Evolutionary conservation across 2,113 vertebrate species (phyloP), one percentile per base, ranked within the genome.

Genomic region (Coregonus clupeaformis): DNA sequence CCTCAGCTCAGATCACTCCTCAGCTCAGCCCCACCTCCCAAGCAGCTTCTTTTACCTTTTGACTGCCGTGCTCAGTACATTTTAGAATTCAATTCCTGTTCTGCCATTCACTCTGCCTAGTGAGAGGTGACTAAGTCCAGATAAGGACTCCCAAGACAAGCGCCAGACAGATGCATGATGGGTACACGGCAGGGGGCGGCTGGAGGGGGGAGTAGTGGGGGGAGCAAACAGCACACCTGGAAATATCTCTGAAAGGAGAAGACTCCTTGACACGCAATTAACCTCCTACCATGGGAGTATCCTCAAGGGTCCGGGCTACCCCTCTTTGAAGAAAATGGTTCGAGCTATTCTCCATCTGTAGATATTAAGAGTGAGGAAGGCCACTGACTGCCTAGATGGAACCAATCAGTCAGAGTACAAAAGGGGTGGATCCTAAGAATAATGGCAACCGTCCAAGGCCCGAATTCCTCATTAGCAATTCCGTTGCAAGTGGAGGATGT

Each of bases 381-480:
- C 71, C 16, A 45, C 20, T 59, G 42, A 45, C 18, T 64, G 68
- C 71, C 70, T 72, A 24, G 77, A 49, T 63, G 68, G 62, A 72
- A 71, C 25, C 64, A 75, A 77, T 76, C 77, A 74, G 59, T 68
- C 64, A 3, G 20, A 83, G 63, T 70, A 45, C 20, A 85, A 55
- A 20, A 78, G 27, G 45, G 59, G 32, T 57, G 49, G 32, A 77
- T 79, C 20, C 20, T 18, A 59, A 77, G 79, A 77, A 69, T 74
- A 80, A 84, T 78, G 71, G 69, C 62, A 80, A 68, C 11, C 24
- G 80, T 84, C 77, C 78, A 74, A 77, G 73, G 77, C 66, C 77
- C 71, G 72, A 86, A 83, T 78, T 85, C 82, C 81, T 88, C 81
- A 91, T 90, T 85, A 88, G 77, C 84, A 72, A 84, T 81, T 88